phyloP scores from a whole-genome alignment of 2,888 invertebrate genomes.

The Celastrina argiolus region DNA sequence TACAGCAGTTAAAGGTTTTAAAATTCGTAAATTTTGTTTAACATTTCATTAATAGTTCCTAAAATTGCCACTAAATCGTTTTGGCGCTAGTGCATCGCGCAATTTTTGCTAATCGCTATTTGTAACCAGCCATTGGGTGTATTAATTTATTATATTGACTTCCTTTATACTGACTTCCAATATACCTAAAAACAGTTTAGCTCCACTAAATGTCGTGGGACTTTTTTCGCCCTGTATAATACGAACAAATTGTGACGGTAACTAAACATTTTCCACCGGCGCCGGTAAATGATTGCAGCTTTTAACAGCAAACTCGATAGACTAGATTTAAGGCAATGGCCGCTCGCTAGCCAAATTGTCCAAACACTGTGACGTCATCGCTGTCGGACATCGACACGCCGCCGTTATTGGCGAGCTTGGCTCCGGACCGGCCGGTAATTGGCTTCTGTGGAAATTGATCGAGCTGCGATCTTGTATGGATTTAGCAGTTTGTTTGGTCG shows the following conservation, averaged over 20 bases:
- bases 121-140: no score
- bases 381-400: constrained; percentile 1
- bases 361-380: constrained; percentile 66
- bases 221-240: no score
- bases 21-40: no score
- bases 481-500: background rate
- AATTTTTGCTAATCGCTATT: no score
- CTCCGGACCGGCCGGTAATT: constrained; percentile 41
- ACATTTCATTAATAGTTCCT: no score
- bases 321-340: constrained; percentile 20
- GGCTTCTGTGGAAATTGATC: constrained; percentile 41
- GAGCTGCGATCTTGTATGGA: constrained; percentile 15
- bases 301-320: constrained; percentile 3
- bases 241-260: background rate
- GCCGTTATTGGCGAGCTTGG: constrained; percentile 26
- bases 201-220: no score
- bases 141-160: no score
- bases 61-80: no score
- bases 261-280: background rate
- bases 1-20: no score
- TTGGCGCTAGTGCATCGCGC: no score
- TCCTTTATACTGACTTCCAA: no score
- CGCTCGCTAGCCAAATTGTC: constrained; percentile 43
- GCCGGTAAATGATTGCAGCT: constrained; percentile 4
- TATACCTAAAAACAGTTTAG: no score